Conservation (phyloP, 2,888 invertebrate species). For the Nesidiocoris tenuis region DNA sequence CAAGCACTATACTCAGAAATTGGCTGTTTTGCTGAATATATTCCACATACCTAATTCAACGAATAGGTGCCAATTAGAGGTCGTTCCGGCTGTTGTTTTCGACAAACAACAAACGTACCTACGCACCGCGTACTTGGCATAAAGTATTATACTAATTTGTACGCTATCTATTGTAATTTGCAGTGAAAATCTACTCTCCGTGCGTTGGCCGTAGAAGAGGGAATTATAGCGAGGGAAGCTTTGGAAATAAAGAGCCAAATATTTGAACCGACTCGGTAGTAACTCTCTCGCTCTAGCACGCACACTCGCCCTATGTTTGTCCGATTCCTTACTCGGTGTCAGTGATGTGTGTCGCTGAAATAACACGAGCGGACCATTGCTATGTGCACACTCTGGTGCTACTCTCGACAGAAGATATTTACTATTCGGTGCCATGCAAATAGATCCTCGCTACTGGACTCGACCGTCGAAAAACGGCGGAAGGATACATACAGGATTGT, state of each 20-base stretch:
- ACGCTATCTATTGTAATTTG: too few relatives aligned
- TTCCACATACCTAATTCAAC: too few relatives aligned
- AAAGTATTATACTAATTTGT: too few relatives aligned
- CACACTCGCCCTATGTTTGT: background rate
- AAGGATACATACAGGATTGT: background rate
- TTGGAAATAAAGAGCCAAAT: background rate
- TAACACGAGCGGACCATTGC: background rate
- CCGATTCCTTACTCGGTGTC: background rate
- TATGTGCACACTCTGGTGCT: background rate
- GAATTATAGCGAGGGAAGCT: background rate
- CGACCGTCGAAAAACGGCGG: background rate
- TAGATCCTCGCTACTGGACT: background rate
- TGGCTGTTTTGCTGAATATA: too few relatives aligned
- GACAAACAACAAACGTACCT: too few relatives aligned
- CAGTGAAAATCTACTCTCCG: background rate
- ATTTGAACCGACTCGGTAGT: background rate
- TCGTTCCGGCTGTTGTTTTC: too few relatives aligned
- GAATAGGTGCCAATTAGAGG: too few relatives aligned
- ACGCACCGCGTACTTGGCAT: too few relatives aligned
- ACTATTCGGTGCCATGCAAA: background rate
- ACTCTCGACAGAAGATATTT: background rate
- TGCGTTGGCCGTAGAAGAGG: background rate
- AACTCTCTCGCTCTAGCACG: background rate
- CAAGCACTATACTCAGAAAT: too few relatives aligned
- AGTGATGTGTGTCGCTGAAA: background rate